phyloP scores from a whole-genome alignment of 2,888 invertebrate genomes.

The Drosophila fulvimacula region DNA sequence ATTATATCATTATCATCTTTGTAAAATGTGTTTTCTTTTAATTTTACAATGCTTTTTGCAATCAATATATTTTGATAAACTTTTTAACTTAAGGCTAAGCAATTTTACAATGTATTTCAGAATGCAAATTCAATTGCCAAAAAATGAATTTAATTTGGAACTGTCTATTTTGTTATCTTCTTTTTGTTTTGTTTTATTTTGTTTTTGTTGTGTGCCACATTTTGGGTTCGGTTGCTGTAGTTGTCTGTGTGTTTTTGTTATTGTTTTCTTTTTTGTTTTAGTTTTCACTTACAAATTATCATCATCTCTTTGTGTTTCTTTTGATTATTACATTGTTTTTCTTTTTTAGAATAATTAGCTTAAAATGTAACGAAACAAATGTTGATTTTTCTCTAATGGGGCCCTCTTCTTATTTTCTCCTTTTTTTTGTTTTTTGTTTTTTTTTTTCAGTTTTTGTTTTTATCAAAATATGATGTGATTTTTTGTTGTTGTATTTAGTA shows the following conservation, averaged over 20 bases:
- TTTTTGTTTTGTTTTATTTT: neutral
- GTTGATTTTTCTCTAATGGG: slow-evolving; percentile 59
- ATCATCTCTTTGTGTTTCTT: slow-evolving; percentile 57
- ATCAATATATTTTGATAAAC: slow-evolving; percentile 36
- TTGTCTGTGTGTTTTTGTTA: slow-evolving; percentile 33
- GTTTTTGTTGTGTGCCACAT: slow-evolving; percentile 20
- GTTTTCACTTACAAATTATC: slow-evolving; percentile 60
- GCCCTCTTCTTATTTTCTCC: slow-evolving; percentile 19
- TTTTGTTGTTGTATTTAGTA: slow-evolving; percentile 51
- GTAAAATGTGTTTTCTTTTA: slow-evolving; percentile 26
- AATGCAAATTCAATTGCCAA: slow-evolving; percentile 42
- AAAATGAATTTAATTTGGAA: slow-evolving; percentile 43
- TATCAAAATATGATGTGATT: slow-evolving; percentile 79
- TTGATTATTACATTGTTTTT: slow-evolving; percentile 72
- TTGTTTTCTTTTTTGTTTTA: slow-evolving; percentile 27
- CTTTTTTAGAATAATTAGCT: slow-evolving; percentile 55
- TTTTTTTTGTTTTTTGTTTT: slow-evolving; percentile 17
- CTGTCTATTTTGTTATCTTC: slow-evolving; percentile 25
- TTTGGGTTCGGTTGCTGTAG: slow-evolving; percentile 42
- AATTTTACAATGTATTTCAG: slow-evolving; percentile 64
- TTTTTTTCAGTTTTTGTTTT: slow-evolving; percentile 49
- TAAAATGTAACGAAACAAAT: slow-evolving; percentile 73
- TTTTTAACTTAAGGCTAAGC: slow-evolving; percentile 66
- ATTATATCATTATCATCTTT: slow-evolving; percentile 37
- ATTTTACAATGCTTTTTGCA: slow-evolving; percentile 42